These are phyloP conservation scores for Irena cyanogastra DNA, from an alignment of 2,113 vertebrate genomes.

Conservation along the genomic window DNA sequence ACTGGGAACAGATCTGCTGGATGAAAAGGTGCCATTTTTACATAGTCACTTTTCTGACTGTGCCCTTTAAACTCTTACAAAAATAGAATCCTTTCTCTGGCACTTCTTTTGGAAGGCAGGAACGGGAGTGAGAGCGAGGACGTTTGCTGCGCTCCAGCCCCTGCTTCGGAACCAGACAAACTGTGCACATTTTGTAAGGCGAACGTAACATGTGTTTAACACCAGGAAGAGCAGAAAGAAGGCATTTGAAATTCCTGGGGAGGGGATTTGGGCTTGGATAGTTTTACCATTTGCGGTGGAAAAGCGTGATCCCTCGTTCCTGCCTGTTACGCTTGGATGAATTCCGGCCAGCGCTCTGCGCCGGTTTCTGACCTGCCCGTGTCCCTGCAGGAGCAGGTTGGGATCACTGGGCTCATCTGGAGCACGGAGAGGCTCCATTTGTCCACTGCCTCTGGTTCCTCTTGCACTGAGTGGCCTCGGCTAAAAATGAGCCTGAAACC, in stretches of 20 bases:
- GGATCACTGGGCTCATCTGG: neutral
- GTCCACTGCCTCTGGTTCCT: neutral
- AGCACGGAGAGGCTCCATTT: neutral
- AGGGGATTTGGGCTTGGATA: slow-evolving; percentile 12
- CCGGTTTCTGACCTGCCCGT: neutral
- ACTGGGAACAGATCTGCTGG: slow-evolving; percentile 61
- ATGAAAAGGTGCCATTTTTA: slow-evolving; percentile 70
- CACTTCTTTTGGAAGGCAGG: slow-evolving; percentile 51
- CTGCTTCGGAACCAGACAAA: neutral
- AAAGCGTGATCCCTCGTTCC: slow-evolving; percentile 3
- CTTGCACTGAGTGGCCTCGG: neutral
- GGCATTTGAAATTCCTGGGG: neutral
- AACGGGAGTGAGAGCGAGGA: neutral
- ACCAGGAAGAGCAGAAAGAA: slow-evolving; percentile 5
- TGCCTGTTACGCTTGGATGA: neutral
- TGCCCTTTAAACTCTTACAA: slow-evolving; percentile 63
- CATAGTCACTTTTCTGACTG: slow-evolving; percentile 58
- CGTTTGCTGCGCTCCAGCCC: neutral
- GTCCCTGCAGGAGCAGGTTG: neutral
- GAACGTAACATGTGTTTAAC: slow-evolving; percentile 13
- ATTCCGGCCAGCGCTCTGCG: neutral
- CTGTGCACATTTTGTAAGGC: neutral
- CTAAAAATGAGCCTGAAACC: slow-evolving; percentile 2
- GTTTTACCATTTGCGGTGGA: neutral
- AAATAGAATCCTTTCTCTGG: slow-evolving; percentile 63